Evolutionary conservation across 2,797 vertebrate genomes (phyloP).

Genomic region (Falco concolor): DNA sequence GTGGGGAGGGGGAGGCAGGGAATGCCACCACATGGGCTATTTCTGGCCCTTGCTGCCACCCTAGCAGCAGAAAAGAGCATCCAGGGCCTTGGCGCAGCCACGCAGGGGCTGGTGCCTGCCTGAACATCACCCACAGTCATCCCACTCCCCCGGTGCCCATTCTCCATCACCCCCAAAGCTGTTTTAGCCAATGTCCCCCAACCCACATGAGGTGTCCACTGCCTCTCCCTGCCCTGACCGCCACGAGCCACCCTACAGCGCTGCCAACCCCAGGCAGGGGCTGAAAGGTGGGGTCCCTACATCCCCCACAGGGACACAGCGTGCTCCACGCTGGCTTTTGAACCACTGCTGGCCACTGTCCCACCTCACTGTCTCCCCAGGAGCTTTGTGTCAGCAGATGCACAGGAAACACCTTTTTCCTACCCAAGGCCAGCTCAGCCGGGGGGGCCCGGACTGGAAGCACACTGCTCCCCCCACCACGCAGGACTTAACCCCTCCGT

Average conservation of each 20-base stretch:
- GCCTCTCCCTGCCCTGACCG: not conserved
- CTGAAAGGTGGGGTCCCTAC: not conserved
- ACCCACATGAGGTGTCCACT: rapidly evolving
- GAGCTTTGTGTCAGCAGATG: constrained; percentile 54
- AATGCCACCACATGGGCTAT: constrained; percentile 68
- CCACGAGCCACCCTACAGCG: rapidly evolving
- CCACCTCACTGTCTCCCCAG: not conserved
- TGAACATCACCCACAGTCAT: rapidly evolving
- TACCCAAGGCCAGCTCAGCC: not conserved
- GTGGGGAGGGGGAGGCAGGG: not conserved
- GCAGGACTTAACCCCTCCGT: not conserved
- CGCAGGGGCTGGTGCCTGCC: rapidly evolving
- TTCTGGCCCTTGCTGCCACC: not conserved
- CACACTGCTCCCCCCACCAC: not conserved
- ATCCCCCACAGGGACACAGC: rapidly evolving
- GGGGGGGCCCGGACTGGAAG: not conserved
- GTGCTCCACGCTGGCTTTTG: not conserved
- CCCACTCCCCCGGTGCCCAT: not conserved
- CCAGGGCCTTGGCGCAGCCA: not conserved
- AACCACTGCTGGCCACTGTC: not conserved
- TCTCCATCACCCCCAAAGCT: not conserved
- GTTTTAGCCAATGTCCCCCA: rapidly evolving
- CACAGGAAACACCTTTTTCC: constrained; percentile 75
- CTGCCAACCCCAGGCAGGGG: not conserved
- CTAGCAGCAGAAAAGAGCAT: rapidly evolving